Conservation (phyloP, 2,113 vertebrate species). For the Narcine bancroftii region DNA sequence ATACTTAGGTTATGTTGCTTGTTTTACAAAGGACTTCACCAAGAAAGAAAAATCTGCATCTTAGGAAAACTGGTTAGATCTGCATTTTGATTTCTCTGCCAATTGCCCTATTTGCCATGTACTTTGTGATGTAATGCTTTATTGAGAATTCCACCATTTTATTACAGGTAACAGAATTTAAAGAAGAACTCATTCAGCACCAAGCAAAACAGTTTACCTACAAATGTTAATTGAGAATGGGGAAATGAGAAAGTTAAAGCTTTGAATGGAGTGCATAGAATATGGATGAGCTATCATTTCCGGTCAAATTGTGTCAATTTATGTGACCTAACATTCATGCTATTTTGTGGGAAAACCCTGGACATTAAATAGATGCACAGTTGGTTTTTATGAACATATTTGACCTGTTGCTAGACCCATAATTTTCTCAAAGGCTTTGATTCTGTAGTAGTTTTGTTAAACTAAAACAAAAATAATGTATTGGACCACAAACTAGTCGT, state of each 20-base stretch:
- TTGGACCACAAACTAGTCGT: neutral
- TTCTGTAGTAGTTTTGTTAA: neutral
- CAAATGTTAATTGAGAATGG: neutral
- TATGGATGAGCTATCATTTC: neutral
- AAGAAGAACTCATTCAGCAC: neutral
- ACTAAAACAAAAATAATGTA: neutral
- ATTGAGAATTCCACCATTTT: neutral
- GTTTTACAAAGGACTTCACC: neutral
- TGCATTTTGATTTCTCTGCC: neutral
- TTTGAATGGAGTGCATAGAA: neutral
- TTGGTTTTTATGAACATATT: neutral
- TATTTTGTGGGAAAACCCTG: neutral
- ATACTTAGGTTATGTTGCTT: neutral
- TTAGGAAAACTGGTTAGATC: neutral
- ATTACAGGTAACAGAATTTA: neutral
- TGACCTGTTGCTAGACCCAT: neutral
- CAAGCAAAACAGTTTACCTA: neutral
- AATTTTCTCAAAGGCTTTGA: neutral
- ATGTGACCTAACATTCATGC: neutral
- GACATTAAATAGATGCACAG: neutral
- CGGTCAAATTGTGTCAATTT: neutral
- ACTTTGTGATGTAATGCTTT: neutral
- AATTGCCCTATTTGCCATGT: neutral
- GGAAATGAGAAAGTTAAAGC: neutral
- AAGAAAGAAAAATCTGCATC: neutral